phyloP scores from a whole-genome alignment of 2,113 vertebrate species.

The Cephalopterus ornatus region DNA sequence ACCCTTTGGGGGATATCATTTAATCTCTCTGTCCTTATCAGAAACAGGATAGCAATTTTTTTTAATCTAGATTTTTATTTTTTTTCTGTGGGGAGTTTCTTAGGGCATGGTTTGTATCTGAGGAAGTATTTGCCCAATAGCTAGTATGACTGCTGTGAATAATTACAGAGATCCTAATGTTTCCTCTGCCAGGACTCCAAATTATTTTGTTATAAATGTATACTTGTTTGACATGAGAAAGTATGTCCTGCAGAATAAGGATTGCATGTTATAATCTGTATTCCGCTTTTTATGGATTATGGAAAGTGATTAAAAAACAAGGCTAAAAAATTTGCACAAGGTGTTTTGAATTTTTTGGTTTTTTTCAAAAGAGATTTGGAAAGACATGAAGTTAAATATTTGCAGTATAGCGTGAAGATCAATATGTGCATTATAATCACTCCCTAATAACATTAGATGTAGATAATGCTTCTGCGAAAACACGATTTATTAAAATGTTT shows the following conservation, averaged over 20 bases:
- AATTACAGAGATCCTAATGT: background rate
- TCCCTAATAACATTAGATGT: background rate
- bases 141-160: background rate
- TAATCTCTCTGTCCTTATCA: background rate
- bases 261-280: background rate
- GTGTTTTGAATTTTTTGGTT: background rate
- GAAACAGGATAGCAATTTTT: background rate
- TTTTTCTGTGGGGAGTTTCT: accelerated
- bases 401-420: background rate
- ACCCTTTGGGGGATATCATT: background rate
- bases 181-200: background rate
- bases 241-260: background rate
- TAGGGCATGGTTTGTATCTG: background rate
- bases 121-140: background rate
- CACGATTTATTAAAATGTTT: background rate
- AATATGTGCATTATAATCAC: background rate
- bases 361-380: background rate
- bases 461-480: background rate
- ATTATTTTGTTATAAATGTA: background rate
- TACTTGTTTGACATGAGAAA: background rate
- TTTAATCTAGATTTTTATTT: background rate
- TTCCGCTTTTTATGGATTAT: background rate
- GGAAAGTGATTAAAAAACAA: background rate
- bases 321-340: background rate
- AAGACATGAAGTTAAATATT: background rate